Percentiles rank a stretch among this genome's conserved stretches.
Evolutionary conservation across 1,140 invertebrate species (phyloP).

Genomic region (Rhyacophila brunnea): DNA sequence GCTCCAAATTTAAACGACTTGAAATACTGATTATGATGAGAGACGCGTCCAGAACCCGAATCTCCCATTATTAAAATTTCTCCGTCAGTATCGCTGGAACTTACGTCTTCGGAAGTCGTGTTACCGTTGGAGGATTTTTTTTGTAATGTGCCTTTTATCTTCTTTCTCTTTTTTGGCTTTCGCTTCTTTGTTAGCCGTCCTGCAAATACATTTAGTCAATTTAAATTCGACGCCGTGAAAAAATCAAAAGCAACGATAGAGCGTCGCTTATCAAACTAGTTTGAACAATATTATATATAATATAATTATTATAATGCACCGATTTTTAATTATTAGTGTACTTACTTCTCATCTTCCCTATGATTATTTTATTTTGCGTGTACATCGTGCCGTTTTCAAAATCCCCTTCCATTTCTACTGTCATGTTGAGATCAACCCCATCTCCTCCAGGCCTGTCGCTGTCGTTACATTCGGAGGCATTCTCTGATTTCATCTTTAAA

Average conservation of each 20-base stretch:
- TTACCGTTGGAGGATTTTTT: neutral
- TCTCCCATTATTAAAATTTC: constrained; percentile 7
- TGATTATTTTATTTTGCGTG: constrained; percentile 10
- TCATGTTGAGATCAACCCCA: constrained; percentile 27
- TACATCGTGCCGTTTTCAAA: neutral
- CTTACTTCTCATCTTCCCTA: constrained; percentile 16
- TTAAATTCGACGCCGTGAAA: neutral
- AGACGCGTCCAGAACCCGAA: neutral
- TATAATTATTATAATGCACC: too few species aligned
- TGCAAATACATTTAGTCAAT: neutral
- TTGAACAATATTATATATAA: neutral
- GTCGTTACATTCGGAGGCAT: too few species aligned
- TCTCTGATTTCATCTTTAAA: too few species aligned
- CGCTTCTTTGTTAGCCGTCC: neutral
- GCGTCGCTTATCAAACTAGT: neutral
- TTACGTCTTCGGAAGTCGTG: constrained; percentile 7
- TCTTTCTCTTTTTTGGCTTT: constrained; percentile 8
- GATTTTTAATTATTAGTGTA: neutral
- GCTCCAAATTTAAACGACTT: constrained; percentile 27
- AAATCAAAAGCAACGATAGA: neutral
- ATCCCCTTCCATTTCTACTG: constrained; percentile 25
- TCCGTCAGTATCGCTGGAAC: constrained; percentile 20
- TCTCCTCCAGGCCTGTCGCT: neutral
- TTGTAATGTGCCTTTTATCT: neutral
- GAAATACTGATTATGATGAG: constrained; percentile 25